Evolutionary conservation across 92 coral and sea anemone genomes (phyloP).

Genomic region (Porites divaricata): DNA sequence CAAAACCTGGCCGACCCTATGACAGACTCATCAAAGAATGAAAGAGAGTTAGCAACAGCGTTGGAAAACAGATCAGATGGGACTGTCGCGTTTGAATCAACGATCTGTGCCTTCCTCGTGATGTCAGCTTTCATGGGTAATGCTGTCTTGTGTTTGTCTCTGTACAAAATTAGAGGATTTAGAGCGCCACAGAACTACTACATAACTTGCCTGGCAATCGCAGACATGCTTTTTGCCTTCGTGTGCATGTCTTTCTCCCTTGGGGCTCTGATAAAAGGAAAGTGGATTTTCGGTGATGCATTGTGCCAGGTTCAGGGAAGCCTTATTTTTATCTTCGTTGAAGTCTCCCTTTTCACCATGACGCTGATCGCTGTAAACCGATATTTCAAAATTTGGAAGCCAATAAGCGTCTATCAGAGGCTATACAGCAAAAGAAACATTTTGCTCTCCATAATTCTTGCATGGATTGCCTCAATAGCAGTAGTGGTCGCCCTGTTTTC

Average conservation of each 20-base stretch:
- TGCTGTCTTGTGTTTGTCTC: constrained; percentile 22
- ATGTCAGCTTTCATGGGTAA: constrained; percentile 22
- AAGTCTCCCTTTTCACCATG: constrained; percentile 12
- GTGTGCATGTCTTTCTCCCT: constrained; percentile 26
- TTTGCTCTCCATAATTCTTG: constrained; percentile 1
- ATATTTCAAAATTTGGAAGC: constrained; percentile 17
- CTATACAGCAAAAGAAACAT: constrained; percentile 5
- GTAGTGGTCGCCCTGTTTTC: constrained; percentile 13
- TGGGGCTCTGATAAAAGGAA: constrained; percentile 17
- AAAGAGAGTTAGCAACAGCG: constrained; percentile 3
- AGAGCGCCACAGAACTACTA: constrained; percentile 30
- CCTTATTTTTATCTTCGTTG: constrained; percentile 10
- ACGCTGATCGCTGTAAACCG: constrained; percentile 34
- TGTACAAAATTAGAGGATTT: constrained; percentile 18
- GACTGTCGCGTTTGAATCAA: not conserved
- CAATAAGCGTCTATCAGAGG: constrained; percentile 4
- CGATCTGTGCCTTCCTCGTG: constrained; percentile 14
- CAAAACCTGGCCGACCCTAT: not conserved
- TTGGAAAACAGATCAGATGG: constrained; percentile 19
- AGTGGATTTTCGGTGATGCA: constrained; percentile 20
- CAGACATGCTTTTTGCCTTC: constrained; percentile 25
- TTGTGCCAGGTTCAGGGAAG: constrained; percentile 35
- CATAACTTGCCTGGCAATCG: constrained; percentile 19
- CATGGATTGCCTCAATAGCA: constrained; percentile 8
- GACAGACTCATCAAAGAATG: constrained; percentile 1